phyloP scores from a whole-genome alignment of 2,888 invertebrate genomes.

The Entomobrya proxima region DNA sequence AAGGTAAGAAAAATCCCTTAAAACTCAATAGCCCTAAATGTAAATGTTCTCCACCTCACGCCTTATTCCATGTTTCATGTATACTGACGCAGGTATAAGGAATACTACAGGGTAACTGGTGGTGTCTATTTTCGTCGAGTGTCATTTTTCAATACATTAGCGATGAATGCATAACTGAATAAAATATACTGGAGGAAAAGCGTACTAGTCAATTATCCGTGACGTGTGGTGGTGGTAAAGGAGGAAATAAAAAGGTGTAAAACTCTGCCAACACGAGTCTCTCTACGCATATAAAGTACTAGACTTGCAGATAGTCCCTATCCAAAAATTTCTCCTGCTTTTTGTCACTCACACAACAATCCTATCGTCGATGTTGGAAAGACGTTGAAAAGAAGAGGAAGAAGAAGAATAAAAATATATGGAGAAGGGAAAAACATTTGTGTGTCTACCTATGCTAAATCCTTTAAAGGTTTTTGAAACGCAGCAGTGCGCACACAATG shows the following conservation, averaged over 20 bases:
- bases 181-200: conserved; percentile 41
- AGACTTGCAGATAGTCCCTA: background rate
- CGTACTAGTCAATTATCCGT: conserved; percentile 66
- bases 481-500: conserved; percentile 10
- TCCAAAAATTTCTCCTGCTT: conserved; percentile 26
- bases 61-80: background rate
- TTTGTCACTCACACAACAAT: conserved; percentile 7
- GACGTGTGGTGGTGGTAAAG: conserved; percentile 49
- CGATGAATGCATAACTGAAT: conserved; percentile 50
- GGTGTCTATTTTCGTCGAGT: background rate
- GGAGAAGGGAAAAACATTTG: background rate
- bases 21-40: background rate
- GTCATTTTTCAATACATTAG: conserved; percentile 57
- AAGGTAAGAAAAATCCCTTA: background rate
- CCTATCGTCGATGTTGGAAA: background rate
- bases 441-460: background rate
- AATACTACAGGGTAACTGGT: background rate
- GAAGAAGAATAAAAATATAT: background rate
- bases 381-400: background rate
- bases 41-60: background rate
- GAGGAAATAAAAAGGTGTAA: conserved; percentile 30
- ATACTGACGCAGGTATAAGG: background rate
- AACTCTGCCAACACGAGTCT: conserved; percentile 17
- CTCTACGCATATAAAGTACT: background rate
- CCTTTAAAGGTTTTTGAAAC: conserved; percentile 27